phyloP scores from a whole-genome alignment of 64 coral and sea anemone species.

The Anthopleura sola region DNA sequence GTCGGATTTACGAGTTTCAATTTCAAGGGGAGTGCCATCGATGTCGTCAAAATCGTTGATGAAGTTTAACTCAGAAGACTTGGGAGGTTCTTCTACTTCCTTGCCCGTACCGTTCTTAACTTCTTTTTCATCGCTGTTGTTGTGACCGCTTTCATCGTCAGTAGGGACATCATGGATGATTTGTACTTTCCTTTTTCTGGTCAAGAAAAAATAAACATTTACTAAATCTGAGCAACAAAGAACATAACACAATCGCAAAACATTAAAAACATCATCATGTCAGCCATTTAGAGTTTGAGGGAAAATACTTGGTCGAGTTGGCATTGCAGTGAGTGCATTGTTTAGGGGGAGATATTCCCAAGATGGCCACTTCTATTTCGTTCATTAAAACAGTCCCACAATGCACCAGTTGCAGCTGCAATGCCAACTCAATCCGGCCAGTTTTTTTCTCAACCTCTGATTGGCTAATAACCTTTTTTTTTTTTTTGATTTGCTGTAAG shows the following conservation, averaged over 20 bases:
- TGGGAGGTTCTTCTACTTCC: not conserved
- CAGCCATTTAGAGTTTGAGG: no score
- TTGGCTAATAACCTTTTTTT: no score
- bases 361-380: no score
- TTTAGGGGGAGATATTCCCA: no score
- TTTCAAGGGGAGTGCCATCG: not conserved
- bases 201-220: not conserved
- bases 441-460: no score
- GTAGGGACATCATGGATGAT: not conserved
- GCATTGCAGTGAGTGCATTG: no score
- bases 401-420: no score
- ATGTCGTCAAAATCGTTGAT: constrained; percentile 14
- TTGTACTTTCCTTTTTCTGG: not conserved
- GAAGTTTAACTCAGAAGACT: not conserved
- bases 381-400: no score
- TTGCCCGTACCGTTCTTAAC: not conserved
- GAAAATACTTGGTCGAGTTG: no score
- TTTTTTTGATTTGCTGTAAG: no score
- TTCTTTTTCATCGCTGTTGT: not conserved
- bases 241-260: not conserved
- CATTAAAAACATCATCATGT: not conserved
- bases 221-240: not conserved
- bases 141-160: not conserved
- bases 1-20: not conserved
- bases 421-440: no score